Evolutionary conservation across 2,113 vertebrate species (phyloP), one percentile per base, ranked within the genome.

Genomic region (Callionymus lyra): DNA sequence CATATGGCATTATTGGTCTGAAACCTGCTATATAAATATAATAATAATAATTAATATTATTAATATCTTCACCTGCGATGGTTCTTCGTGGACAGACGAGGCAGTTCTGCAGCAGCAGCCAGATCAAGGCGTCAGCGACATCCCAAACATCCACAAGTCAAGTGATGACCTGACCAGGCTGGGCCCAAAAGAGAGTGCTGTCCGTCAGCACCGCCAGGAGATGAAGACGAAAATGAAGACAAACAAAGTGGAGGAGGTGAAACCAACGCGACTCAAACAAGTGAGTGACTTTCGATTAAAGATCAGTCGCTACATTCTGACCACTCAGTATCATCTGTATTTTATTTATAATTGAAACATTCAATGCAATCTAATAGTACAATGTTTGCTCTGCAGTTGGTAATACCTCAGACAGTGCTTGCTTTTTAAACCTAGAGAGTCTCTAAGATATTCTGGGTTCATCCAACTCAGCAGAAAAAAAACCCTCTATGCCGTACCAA

Each of bases 211-310:
- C 58, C 56, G 76, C 0, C 79, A 76, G 41, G 80, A 83, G 56
- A 67, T 79, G 65, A 81, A 80, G 72, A 71, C 76, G 41, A 87
- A 82, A 66, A 86, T 86, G 85, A 85, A 81, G 64, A 78, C 56
- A 59, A 82, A 84, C 70, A 85, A 83, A 56, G 63, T 70, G 53
- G 85, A 87, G 21, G 84, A 86, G 31, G 49, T 68, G 34, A 85
- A 82, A 52, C 59, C 60, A 0, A 35, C 76, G 4, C 68, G 79
- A 2, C 66, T 67, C 33, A 85, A 82, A 47, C 79, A 80, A 81
- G 85, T 85, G 62, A 72, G 53, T 12, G 10, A 10, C 37, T 13
- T 15, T 2, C 6, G 31, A n/a, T 16, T 15, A 16, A 14, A 16
- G 15, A 12, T 8, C 6, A n/a, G n/a, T 9, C 17, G 6, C 6